Evolutionary conservation across 2,797 vertebrate species (phyloP).

Genomic region (Urosaurus nigricauda): DNA sequence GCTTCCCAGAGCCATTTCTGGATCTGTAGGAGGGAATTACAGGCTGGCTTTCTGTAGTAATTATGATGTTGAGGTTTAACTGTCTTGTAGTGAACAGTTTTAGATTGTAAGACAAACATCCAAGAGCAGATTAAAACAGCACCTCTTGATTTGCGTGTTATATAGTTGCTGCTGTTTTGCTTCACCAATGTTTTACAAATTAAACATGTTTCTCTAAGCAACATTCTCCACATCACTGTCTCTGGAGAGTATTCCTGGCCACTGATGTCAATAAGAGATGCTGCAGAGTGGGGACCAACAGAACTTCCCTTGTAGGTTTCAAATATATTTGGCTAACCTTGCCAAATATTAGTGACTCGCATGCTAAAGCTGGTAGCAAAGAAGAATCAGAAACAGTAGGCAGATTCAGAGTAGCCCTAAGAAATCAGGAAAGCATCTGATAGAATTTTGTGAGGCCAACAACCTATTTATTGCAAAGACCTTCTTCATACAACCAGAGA

Average conservation of each 20-base stretch:
- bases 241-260: neutral
- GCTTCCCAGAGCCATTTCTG: neutral
- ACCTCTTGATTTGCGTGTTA: neutral
- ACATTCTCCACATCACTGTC: neutral
- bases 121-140: slow-evolving; percentile 1
- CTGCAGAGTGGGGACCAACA: no score
- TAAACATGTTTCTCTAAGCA: neutral
- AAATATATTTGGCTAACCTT: neutral
- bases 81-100: neutral
- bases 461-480: no score
- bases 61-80: neutral
- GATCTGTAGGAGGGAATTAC: slow-evolving; percentile 6
- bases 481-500: no score
- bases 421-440: no score
- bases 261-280: neutral
- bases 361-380: no score
- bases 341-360: no score
- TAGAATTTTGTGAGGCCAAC: no score
- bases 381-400: no score
- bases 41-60: neutral
- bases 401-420: no score
- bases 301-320: neutral
- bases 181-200: neutral
- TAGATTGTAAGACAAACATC: neutral
- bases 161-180: neutral